Evolutionary conservation across 2,888 invertebrate genomes (phyloP), one percentile per base, ranked within the genome.

Genomic region (Cephus nigrinus): DNA sequence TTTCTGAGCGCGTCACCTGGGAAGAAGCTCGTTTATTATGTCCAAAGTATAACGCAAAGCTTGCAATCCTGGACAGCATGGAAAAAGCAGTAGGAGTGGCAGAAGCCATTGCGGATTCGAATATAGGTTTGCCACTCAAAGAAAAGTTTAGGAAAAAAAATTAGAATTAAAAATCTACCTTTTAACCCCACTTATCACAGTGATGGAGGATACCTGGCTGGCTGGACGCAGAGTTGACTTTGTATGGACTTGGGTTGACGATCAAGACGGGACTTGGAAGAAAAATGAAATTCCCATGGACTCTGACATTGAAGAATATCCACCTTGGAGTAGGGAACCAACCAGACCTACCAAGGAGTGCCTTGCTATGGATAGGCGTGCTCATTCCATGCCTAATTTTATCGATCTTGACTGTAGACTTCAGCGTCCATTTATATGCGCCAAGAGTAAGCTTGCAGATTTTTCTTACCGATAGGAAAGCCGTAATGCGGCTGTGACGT

Each of bases 321-420:
- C 0, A 92, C 93, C 0, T 90, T 93, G 0, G 93, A 92, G 11
- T 88, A 90, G 1, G 92, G 92, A 0, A 92, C 93, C 1, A 90
- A 93, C 86, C 0, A 81, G 86, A 79, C 81, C 84, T 23, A 83
- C 82, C 5, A 87, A 86, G 74, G 87, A 86, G 75, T 93, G 93
- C 85, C 92, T 93, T 15, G 93, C 93, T 0, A 78, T 93, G 36
- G 93, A 93, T 82, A 82, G 93, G 12, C 92, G 92, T 0, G 87
- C 88, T 69, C 93, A 93, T 83, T 93, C 93, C 85, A 90, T 87
- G 32, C 93, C 93, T 0, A 93, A 93, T n/a, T 93, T 93, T 79
- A 83, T 93, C 0, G 93, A 93, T 84, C 88, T 93, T n/a, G 92
- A 93, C 0, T 93, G 93, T 80, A 84, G 90, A 1, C 81, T 93